These are phyloP conservation scores for Coremacera marginata DNA, from an alignment of 2,888 invertebrate species.

Conservation along the genomic window DNA sequence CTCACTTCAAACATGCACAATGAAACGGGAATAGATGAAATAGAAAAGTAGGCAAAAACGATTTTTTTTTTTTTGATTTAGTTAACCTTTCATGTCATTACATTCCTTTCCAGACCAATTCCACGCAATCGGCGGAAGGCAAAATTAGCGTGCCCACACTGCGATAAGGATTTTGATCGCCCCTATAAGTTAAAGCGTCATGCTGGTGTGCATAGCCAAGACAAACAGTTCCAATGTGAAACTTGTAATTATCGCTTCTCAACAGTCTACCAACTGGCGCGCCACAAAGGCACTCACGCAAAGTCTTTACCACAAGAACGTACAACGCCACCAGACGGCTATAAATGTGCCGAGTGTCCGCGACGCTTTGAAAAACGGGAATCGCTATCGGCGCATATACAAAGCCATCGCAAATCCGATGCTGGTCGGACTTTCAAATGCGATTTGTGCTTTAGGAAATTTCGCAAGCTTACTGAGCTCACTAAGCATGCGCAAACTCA, in stretches of 20 bases:
- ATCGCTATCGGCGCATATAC: slow-evolving; percentile 70
- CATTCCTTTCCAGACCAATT: slow-evolving; percentile 42
- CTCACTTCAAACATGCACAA: slow-evolving; percentile 9
- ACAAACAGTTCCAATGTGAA: too few species aligned
- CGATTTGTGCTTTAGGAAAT: slow-evolving; percentile 70
- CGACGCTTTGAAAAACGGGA: slow-evolving; percentile 71
- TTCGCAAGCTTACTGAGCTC: slow-evolving; percentile 67
- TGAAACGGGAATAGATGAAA: slow-evolving; percentile 27
- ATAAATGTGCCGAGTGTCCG: slow-evolving; percentile 72
- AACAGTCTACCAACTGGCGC: too few species aligned
- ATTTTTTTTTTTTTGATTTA: too few species aligned
- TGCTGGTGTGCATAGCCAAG: slow-evolving; percentile 22
- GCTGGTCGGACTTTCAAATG: slow-evolving; percentile 59
- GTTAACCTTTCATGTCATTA: too few species aligned
- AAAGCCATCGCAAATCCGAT: slow-evolving; percentile 52
- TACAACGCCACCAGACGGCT: slow-evolving; percentile 48
- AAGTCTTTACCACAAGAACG: too few species aligned
- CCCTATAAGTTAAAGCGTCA: slow-evolving; percentile 68
- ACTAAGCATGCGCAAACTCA: slow-evolving; percentile 72
- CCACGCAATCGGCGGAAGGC: slow-evolving; percentile 45
- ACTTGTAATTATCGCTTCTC: too few species aligned
- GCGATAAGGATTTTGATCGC: slow-evolving; percentile 70
- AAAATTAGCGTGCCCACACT: slow-evolving; percentile 66
- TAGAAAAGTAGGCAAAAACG: slow-evolving; percentile 20
- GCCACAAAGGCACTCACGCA: too few species aligned